These are phyloP conservation scores for Cistogaster globosa DNA, from an alignment of 2,888 invertebrate species.

Conservation along the genomic window DNA sequence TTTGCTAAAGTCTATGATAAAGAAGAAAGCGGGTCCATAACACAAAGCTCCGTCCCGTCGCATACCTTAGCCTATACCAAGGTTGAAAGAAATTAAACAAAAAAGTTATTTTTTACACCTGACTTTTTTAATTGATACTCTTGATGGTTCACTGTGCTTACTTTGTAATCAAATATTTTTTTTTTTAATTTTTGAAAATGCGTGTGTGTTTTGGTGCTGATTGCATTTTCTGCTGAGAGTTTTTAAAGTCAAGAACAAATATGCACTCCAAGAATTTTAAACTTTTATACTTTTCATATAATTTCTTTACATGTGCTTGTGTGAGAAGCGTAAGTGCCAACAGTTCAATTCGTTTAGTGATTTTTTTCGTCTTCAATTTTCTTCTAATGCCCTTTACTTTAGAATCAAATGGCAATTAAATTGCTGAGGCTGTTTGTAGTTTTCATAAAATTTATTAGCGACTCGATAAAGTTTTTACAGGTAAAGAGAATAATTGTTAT, in stretches of 20 bases:
- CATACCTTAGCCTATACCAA: too few species aligned
- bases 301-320: not conserved
- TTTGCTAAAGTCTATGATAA: too few species aligned
- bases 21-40: too few species aligned
- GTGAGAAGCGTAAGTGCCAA: conserved; percentile 34
- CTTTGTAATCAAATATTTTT: conserved; percentile 22
- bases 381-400: not conserved
- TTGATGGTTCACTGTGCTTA: not conserved
- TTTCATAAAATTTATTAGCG: too few species aligned
- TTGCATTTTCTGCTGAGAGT: conserved; percentile 46
- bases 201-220: conserved; percentile 47
- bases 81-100: too few species aligned
- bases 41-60: too few species aligned
- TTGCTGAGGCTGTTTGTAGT: too few species aligned
- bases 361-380: conserved; percentile 13
- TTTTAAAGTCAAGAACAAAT: conserved; percentile 49
- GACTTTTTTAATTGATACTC: too few species aligned
- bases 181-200: not conserved
- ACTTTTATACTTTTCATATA: not conserved
- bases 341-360: conserved; percentile 67
- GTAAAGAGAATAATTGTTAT: too few species aligned
- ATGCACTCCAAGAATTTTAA: conserved; percentile 43
- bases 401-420: too few species aligned
- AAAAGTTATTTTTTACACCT: too few species aligned
- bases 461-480: too few species aligned